A percentile compares a stretch with the other conserved stretches of the same genome.
These are phyloP conservation scores for Macroglossus sobrinus DNA, from an alignment of 2,113 vertebrate genomes.

Conservation along the genomic window DNA sequence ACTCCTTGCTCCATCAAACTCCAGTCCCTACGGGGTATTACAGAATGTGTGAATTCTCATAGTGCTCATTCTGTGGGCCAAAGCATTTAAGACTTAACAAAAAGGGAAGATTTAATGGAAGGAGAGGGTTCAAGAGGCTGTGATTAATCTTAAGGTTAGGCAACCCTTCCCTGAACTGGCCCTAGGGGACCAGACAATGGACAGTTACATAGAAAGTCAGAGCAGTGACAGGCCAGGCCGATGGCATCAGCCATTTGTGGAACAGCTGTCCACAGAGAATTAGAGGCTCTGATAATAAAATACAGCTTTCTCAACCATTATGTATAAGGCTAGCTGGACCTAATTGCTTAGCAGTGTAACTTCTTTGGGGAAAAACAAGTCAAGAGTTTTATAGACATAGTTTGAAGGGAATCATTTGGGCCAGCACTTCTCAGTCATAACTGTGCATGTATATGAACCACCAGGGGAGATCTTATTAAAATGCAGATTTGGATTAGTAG, in stretches of 20 bases:
- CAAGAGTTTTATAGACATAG: not conserved
- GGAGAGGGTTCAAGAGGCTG: not conserved
- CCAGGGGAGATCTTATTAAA: not conserved
- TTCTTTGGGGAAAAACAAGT: not conserved
- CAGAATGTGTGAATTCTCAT: not conserved
- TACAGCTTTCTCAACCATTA: not conserved
- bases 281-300: not conserved
- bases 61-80: not conserved
- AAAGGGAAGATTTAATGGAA: not conserved
- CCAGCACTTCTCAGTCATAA: fast-evolving
- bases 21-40: too few species aligned
- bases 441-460: not conserved
- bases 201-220: not conserved
- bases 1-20: not conserved
- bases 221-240: not conserved
- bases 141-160: not conserved
- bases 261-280: not conserved
- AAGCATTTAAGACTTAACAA: not conserved
- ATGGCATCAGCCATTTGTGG: not conserved
- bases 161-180: not conserved
- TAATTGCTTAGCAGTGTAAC: not conserved
- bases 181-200: not conserved
- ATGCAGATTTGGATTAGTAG: not conserved
- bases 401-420: not conserved
- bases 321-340: not conserved